These are phyloP conservation scores for Nycticebus coucang DNA, from an alignment of 2,113 vertebrate genomes.

Conservation along the genomic window DNA sequence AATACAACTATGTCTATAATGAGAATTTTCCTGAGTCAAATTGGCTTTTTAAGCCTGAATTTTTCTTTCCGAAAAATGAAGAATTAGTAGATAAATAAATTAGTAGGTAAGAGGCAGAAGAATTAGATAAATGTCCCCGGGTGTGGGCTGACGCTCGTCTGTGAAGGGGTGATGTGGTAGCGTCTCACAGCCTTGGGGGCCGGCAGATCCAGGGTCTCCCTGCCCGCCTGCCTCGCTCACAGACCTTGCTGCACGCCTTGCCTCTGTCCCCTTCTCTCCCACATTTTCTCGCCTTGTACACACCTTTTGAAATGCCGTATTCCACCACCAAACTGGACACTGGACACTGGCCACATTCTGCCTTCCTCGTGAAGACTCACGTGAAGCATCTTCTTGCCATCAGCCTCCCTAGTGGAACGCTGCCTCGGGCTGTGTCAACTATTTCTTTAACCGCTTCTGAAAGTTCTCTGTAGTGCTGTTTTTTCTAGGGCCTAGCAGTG, in stretches of 20 bases:
- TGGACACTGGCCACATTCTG: background rate
- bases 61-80: background rate
- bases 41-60: background rate
- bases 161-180: background rate
- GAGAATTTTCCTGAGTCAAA: background rate
- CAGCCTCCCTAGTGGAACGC: too few relatives aligned
- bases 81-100: background rate
- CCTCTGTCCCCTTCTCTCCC: background rate
- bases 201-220: background rate
- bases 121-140: background rate
- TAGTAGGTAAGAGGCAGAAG: background rate
- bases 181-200: background rate
- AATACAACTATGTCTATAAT: background rate
- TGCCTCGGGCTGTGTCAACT: accelerated
- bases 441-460: background rate
- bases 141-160: accelerated
- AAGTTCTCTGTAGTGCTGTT: background rate
- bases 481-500: background rate
- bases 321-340: background rate
- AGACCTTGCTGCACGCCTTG: background rate
- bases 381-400: background rate
- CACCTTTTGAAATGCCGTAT: background rate
- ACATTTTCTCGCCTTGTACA: background rate
- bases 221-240: too few relatives aligned
- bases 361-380: background rate